Base-by-base conservation (phyloP, 2,797 vertebrate genomes). In the Paedocypris micromegethes region DNA sequence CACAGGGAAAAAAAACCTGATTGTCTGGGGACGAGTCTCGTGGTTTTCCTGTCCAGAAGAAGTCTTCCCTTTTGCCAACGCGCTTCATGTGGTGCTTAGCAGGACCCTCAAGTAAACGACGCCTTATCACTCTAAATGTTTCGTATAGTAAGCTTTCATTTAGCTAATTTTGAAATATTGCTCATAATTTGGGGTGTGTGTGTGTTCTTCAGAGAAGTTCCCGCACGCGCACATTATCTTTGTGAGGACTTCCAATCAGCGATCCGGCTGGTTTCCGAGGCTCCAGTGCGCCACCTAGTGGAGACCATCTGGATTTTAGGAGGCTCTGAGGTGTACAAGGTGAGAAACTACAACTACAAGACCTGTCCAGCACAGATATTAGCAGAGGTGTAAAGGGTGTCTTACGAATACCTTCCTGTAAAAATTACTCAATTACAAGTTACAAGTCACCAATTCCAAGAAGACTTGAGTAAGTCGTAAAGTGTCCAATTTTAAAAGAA, bases 301-400 rank as follows among this genome's bases (percentile, higher is more conserved):
- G 91, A 93, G 78, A 91, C 84, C 66, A 83, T 93, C 64, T 93
- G 91, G 91, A 38, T 90, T n/a, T 58, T 84, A 50, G 91, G 91
- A 38, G 91, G 91, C 37, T 69, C 65, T 1, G 82, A 72, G 48
- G 83, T 87, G 39, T 93, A 91, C 70, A 72, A 83, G 85, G 90
- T 90, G 70, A 79, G 75, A 64, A 38, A 8, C 5, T 37, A 9
- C 2, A 53, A 37, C 39, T 53, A 53, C 42, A 2, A 4, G 23
- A 23, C 23, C 23, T 23, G 23, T 23, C 23, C 23, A 23, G 23
- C 23, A 23, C 23, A 23, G 23, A 23, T 23, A 23, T 23, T 23
- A 23, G 23, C 23, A 23, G 23, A 23, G 23, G 23, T 23, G 23
- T 23, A 23, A 23, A 23, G 23, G 23, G 23, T 23, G 23, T 23